phyloP scores from a whole-genome alignment of 2,113 vertebrate species.

The Dromiciops gliroides region DNA sequence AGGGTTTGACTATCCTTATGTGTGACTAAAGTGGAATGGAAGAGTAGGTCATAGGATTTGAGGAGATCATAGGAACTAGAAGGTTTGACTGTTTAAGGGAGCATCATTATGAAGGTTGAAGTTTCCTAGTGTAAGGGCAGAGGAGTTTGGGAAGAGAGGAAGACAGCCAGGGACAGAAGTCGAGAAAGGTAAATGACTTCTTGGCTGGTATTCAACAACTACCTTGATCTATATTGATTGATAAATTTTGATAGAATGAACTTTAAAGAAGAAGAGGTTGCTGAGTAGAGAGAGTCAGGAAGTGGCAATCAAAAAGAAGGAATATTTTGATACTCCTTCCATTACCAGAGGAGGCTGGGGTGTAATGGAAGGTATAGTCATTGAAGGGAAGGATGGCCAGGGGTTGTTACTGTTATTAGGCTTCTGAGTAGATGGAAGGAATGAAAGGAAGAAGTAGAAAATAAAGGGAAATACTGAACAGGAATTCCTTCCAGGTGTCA shows the following conservation, averaged over 20 bases:
- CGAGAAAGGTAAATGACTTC: background rate
- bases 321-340: background rate
- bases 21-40: background rate
- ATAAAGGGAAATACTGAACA: background rate
- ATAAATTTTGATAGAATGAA: background rate
- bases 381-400: background rate
- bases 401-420: background rate
- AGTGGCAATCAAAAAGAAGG: background rate
- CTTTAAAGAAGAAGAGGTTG: background rate
- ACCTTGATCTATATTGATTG: background rate
- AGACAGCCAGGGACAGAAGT: no score
- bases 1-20: background rate
- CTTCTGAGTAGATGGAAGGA: background rate
- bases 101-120: background rate
- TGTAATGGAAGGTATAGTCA: background rate
- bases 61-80: background rate
- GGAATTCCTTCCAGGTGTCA: background rate
- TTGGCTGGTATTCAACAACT: background rate
- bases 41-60: background rate
- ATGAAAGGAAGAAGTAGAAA: background rate
- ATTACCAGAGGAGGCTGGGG: background rate
- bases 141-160: background rate
- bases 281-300: background rate
- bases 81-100: background rate
- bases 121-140: background rate